Percentiles rank a stretch among this genome's conserved stretches.
These are phyloP conservation scores for Toxostoma redivivum DNA, from an alignment of 2,113 vertebrate species.

Conservation along the genomic window DNA sequence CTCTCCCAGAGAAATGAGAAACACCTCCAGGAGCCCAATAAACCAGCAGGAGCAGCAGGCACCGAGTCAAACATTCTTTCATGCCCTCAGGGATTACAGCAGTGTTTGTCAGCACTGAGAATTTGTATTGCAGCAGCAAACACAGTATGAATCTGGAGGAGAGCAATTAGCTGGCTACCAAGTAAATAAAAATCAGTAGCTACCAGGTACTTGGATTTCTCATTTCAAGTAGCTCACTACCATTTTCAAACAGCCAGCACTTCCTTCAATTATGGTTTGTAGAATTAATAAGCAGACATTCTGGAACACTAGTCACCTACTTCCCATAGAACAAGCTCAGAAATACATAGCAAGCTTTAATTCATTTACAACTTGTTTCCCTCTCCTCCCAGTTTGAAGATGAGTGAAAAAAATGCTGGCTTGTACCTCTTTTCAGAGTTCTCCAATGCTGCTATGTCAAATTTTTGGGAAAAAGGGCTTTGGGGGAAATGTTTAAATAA, in stretches of 20 bases:
- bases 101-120: neutral
- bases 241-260: neutral
- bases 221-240: neutral
- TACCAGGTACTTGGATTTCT: neutral
- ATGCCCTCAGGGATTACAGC: neutral
- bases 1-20: neutral
- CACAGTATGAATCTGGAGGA: rapidly evolving
- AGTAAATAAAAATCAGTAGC: neutral
- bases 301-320: neutral
- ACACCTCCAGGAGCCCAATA: neutral
- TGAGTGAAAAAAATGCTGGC: neutral
- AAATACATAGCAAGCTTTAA: neutral
- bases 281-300: neutral
- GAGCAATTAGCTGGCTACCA: neutral
- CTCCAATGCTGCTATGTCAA: neutral
- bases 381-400: neutral
- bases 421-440: neutral
- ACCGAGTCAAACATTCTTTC: neutral
- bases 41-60: neutral
- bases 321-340: neutral
- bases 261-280: neutral
- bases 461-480: neutral
- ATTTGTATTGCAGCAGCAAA: neutral
- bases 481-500: neutral
- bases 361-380: neutral